These are phyloP conservation scores for Notothenia coriiceps DNA, from an alignment of 2,113 vertebrate species.

Conservation along the genomic window DNA sequence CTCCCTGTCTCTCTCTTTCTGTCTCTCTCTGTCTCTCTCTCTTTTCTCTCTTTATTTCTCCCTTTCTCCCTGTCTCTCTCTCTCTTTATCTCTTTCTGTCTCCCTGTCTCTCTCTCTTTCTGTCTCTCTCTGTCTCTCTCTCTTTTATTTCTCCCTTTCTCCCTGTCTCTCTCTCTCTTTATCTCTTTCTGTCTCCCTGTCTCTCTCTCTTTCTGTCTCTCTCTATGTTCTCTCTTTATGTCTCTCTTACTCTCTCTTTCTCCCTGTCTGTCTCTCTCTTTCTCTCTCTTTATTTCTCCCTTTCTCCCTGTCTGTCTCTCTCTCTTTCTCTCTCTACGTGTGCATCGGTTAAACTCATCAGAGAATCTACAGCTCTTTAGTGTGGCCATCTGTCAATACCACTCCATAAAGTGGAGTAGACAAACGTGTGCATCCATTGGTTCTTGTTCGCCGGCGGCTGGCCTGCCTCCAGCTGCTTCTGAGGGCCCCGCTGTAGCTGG, in stretches of 20 bases:
- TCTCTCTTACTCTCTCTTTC: too few species aligned
- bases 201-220: too few species aligned
- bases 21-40: constrained; percentile 7
- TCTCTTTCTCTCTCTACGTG: background rate
- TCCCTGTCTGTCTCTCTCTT: too few species aligned
- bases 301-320: too few species aligned
- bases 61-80: background rate
- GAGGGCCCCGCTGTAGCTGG: constrained; percentile 58
- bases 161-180: too few species aligned
- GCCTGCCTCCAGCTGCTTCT: constrained; percentile 72
- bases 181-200: too few species aligned
- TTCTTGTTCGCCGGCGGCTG: constrained; percentile 65
- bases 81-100: background rate
- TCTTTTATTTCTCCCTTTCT: too few species aligned
- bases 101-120: background rate
- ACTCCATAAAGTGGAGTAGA: constrained; percentile 74
- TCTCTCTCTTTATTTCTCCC: too few species aligned
- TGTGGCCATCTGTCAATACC: constrained; percentile 81
- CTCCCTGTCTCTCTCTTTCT: background rate
- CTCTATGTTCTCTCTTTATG: too few species aligned
- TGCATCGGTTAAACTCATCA: constrained; percentile 19
- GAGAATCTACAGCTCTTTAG: constrained; percentile 74
- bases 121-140: background rate
- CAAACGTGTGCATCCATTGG: constrained; percentile 54
- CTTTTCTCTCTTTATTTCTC: too few species aligned